Conservation (phyloP, 1,140 invertebrate species). For the Sarcophaga peregrina region DNA sequence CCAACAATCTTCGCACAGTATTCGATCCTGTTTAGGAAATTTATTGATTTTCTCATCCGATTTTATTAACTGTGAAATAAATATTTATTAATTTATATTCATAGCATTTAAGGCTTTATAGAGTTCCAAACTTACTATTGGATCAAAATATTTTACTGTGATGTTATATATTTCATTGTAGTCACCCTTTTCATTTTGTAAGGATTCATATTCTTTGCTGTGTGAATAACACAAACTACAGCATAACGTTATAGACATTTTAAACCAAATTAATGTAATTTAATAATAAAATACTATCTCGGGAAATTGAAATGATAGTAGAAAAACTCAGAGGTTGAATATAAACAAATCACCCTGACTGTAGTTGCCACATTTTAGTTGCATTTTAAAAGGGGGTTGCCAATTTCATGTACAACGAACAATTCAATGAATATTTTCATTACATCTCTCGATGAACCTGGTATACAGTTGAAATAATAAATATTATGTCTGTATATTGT, state of each 20-base stretch:
- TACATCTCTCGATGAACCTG: no score
- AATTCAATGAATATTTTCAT: no score
- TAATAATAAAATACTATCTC: no score
- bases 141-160: conserved; percentile 32
- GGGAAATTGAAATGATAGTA: no score
- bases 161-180: not conserved
- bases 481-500: no score
- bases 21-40: not conserved
- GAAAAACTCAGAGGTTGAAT: no score
- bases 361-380: no score
- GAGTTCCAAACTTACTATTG: not conserved
- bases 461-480: no score
- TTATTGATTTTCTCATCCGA: no score
- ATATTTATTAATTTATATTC: not conserved
- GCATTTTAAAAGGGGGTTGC: no score
- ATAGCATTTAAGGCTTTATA: not conserved
- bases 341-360: no score
- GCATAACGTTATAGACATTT: not conserved
- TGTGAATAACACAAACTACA: conserved; percentile 3
- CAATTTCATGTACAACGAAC: no score
- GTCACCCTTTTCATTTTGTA: not conserved
- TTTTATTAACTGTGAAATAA: not conserved
- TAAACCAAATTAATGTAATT: not conserved
- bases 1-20: conserved; percentile 34
- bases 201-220: not conserved